phyloP scores from a whole-genome alignment of 2,888 invertebrate genomes.

The Thecocarcelia acutangulata region DNA sequence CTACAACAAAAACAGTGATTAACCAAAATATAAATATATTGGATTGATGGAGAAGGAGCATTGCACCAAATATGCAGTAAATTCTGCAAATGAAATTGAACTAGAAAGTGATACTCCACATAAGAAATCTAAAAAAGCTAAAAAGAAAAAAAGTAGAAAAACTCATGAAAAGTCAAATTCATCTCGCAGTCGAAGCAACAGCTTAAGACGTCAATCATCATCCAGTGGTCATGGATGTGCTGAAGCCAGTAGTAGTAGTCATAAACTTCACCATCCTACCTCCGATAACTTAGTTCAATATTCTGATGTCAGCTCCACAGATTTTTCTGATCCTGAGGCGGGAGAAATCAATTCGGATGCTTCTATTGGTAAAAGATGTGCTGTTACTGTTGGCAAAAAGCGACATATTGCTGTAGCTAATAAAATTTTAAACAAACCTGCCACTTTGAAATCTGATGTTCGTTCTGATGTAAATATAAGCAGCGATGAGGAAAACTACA shows the following conservation, averaged over 20 bases:
- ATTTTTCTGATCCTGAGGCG: slow-evolving; percentile 93
- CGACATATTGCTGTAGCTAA: slow-evolving; percentile 38
- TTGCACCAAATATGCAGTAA: slow-evolving; percentile 62
- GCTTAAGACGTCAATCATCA: slow-evolving; percentile 69
- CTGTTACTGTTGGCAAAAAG: slow-evolving; percentile 39
- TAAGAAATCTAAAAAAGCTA: slow-evolving; percentile 70
- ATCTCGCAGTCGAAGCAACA: slow-evolving; percentile 63
- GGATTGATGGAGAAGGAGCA: slow-evolving; percentile 64
- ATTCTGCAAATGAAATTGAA: slow-evolving; percentile 58
- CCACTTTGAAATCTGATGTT: slow-evolving; percentile 33
- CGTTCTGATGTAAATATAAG: slow-evolving; percentile 66
- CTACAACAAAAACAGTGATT: slow-evolving; percentile 66
- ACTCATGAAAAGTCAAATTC: slow-evolving; percentile 62
- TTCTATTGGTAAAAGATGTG: slow-evolving; percentile 52
- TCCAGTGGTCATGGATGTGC: slow-evolving; percentile 61
- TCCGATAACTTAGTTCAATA: slow-evolving; percentile 84
- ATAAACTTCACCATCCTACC: slow-evolving; percentile 40
- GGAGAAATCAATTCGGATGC: slow-evolving; percentile 88
- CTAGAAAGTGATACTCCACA: slow-evolving; percentile 58
- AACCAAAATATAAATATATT: slow-evolving; percentile 53
- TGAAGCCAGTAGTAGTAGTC: slow-evolving; percentile 33
- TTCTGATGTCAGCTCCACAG: slow-evolving; percentile 95
- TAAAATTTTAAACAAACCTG: slow-evolving; percentile 51
- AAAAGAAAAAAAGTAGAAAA: slow-evolving; percentile 73
- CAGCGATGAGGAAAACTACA: slow-evolving; percentile 75